Percentiles rank a stretch among this genome's conserved stretches.
Conservation (phyloP, 1,140 invertebrate genomes). For the Epicauta chinensis region DNA sequence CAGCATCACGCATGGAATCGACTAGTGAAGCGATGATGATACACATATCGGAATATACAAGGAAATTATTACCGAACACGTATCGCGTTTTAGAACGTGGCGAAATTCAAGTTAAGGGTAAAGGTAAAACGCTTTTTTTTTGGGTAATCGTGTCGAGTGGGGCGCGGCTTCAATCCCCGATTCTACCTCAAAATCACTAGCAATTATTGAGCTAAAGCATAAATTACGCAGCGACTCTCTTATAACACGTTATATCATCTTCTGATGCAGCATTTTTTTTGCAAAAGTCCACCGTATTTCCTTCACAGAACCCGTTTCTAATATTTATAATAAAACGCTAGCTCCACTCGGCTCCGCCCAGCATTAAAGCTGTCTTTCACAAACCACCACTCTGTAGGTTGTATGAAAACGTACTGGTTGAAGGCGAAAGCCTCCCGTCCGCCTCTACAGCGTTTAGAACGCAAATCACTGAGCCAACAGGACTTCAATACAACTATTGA, state of each 20-base stretch:
- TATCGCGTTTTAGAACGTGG: conserved; percentile 77
- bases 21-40: conserved; percentile 89
- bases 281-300: too few species aligned
- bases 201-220: too few species aligned
- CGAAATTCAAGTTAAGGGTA: conserved; percentile 79
- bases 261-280: too few species aligned
- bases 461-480: conserved; percentile 39
- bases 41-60: conserved; percentile 86
- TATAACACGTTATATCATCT: neutral
- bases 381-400: conserved; percentile 47
- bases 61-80: conserved; percentile 62
- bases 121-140: conserved; percentile 51
- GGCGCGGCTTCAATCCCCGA: too few species aligned
- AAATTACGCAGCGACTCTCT: neutral
- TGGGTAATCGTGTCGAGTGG: too few species aligned
- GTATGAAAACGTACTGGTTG: conserved; percentile 93
- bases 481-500: conserved; percentile 7
- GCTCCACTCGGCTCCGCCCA: too few species aligned
- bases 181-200: too few species aligned
- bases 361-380: too few species aligned
- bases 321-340: too few species aligned
- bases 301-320: too few species aligned
- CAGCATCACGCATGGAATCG: conserved; percentile 86
- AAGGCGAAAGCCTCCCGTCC: conserved; percentile 58
- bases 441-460: conserved; percentile 42